Percentiles rank a stretch among this genome's conserved stretches.
phyloP scores from a whole-genome alignment of 1,140 invertebrate species.

The Drosophila pachea region DNA sequence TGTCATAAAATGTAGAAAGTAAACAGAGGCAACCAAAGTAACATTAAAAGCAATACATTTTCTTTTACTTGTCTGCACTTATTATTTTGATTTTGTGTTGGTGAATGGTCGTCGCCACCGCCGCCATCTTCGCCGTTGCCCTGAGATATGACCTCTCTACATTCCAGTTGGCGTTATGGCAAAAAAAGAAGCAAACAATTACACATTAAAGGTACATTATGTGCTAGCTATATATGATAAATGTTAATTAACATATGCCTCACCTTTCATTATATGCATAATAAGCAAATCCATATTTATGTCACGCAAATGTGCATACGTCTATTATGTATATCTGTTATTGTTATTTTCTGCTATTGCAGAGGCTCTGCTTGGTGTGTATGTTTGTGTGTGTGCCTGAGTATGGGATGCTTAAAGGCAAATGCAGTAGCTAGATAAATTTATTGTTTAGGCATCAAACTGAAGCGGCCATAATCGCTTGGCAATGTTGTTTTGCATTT shows the following conservation, averaged over 20 bases:
- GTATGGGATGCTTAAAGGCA: no score
- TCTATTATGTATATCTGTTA: conserved; percentile 16
- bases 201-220: conserved; percentile 69
- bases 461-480: conserved; percentile 29
- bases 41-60: conserved; percentile 43
- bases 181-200: conserved; percentile 76
- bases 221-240: conserved; percentile 35
- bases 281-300: not conserved
- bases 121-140: conserved; percentile 39
- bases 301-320: conserved; percentile 8
- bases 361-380: not conserved
- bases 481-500: conserved; percentile 29
- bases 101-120: conserved; percentile 4
- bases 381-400: no score
- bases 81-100: conserved; percentile 15
- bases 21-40: conserved; percentile 29
- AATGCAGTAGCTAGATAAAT: no score
- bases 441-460: conserved; percentile 8
- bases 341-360: conserved; percentile 18
- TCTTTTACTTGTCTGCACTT: conserved; percentile 18
- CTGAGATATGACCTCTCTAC: conserved; percentile 62
- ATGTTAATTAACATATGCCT: conserved; percentile 54
- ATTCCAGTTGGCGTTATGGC: conserved; percentile 77
- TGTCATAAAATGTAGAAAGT: conserved; percentile 40
- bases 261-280: conserved; percentile 6